Conservation (phyloP, 1,140 invertebrate species). For the Drosophila neocordata region DNA sequence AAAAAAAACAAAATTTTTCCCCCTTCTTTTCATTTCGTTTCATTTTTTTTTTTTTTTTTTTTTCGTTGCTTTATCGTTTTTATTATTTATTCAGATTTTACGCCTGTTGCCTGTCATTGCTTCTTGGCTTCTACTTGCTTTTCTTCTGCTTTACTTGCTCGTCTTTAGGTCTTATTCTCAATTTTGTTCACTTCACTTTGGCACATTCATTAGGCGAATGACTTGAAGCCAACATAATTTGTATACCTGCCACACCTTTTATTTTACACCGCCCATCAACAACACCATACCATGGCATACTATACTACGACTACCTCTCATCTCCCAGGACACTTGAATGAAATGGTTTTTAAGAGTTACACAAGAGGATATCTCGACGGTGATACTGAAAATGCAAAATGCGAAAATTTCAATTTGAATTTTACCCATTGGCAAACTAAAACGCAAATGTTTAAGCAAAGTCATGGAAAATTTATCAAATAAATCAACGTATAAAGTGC, state of each 20-base stretch:
- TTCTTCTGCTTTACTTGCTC: slow-evolving; percentile 11
- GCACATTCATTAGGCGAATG: slow-evolving; percentile 76
- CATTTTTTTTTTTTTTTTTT: neutral
- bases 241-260: slow-evolving; percentile 46
- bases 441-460: neutral
- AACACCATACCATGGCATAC: neutral
- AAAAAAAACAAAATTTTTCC: too few relatives aligned
- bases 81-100: slow-evolving; percentile 78
- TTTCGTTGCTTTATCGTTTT: slow-evolving; percentile 46
- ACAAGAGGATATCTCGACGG: neutral
- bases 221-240: slow-evolving; percentile 55
- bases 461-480: too few relatives aligned
- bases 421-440: neutral
- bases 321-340: neutral
- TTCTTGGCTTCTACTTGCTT: slow-evolving; percentile 42
- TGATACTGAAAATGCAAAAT: neutral
- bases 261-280: neutral
- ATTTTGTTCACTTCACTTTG: slow-evolving; percentile 57
- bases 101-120: slow-evolving; percentile 69
- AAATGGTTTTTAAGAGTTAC: slow-evolving; percentile 1
- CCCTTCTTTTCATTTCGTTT: slow-evolving; percentile 5
- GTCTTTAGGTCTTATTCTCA: slow-evolving; percentile 20
- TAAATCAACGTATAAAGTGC: neutral
- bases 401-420: slow-evolving; percentile 7
- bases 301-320: neutral